Base-by-base conservation (phyloP, 1,140 invertebrate species). In the Caenorhabditis remanei region DNA sequence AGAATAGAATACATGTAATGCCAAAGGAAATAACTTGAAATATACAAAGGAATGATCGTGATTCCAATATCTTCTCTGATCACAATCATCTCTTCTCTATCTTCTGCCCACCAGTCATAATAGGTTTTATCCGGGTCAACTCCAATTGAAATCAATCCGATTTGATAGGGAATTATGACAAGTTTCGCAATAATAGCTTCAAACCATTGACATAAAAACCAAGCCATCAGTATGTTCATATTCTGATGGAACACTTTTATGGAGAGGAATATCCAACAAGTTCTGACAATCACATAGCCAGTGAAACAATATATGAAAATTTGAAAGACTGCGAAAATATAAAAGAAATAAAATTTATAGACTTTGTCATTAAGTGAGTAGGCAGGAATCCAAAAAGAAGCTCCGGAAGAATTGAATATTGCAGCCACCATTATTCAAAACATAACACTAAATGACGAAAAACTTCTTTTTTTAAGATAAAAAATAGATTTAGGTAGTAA, bases 181-280 rank as follows among this genome's bases (percentile, higher is more conserved):
- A 9, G 9, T 41, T 67, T 67, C 2, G 63, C 63, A 1, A 67
- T 8, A 41, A 67, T 67, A 2, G 63, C 63, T 40, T 67, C 63
- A 41, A 67, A 67, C 63, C 63, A 67, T 41, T 67, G 63, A 9
- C 11, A 32, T 13, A 67, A 40, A 41, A 67, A 67, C 63, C 63
- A 67, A 11, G 24, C 21, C 32, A 67, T 40, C 16, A 67, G 21
- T 40, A 67, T 67, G 11, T 14, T 40, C 24, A 67, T 67, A 21
- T 67, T 67, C 40, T 67, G 24, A 41, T 67, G 63, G 63, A 67
- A 67, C 6, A 67, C 13, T 41, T 67, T 67, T 5, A 67, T 40
- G 3, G 24, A 9, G 13, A 41, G 6, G 11, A 40, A 67, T 40
- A 67, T 67, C 7, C 7, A 40, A 13, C 63, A 67, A 13, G 63